phyloP scores from a whole-genome alignment of 2,113 vertebrate species.

The Limnothrissa miodon region DNA sequence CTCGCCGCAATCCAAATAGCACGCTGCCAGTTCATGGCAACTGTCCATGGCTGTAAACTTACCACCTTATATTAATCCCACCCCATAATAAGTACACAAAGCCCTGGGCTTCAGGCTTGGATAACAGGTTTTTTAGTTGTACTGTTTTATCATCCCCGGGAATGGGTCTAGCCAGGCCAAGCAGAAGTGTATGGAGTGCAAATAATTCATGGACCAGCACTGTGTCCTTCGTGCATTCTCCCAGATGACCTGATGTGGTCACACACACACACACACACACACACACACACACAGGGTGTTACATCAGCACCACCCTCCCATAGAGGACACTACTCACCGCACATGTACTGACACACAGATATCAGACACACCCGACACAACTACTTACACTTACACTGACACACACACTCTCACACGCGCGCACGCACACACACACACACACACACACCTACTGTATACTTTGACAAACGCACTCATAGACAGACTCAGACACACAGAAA shows the following conservation, averaged over 20 bases:
- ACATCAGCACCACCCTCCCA: neutral
- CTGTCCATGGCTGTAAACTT: neutral
- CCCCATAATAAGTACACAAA: neutral
- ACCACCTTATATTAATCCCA: neutral
- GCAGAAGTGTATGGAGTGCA: neutral
- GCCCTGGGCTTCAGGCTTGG: neutral
- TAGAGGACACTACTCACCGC: neutral
- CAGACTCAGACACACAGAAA: neutral
- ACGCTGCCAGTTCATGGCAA: neutral
- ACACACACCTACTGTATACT: constrained; percentile 6
- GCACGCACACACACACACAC: neutral
- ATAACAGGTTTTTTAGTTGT: neutral
- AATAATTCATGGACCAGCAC: neutral
- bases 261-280: neutral
- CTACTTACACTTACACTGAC: neutral
- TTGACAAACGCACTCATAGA: neutral
- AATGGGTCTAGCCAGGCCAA: neutral
- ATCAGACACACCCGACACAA: constrained; percentile 7
- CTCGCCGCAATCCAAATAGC: neutral
- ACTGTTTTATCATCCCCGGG: neutral
- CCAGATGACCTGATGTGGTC: neutral
- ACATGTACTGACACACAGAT: neutral
- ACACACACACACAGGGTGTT: constrained; percentile 5
- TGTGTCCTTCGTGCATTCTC: neutral
- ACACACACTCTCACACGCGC: neutral